Evolutionary conservation across 1,140 invertebrate species (phyloP), one percentile per base, ranked within the genome.

Genomic region (Aphaenogaster rudis): DNA sequence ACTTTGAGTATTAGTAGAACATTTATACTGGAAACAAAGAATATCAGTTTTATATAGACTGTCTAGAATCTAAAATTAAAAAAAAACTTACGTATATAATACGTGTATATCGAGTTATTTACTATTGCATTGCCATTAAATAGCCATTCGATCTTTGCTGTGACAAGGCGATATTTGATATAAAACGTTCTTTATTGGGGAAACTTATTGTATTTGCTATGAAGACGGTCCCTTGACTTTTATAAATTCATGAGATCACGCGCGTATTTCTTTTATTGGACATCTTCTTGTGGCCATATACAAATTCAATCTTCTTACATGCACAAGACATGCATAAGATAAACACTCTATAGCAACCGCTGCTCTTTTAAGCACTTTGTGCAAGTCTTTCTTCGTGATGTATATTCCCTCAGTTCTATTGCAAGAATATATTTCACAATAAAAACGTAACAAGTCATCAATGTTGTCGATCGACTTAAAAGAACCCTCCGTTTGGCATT

Each of bases 231-330:
- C 17, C 39, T 17, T 36, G 59, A 77, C 7, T 33, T 52, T 54
- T 79, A 64, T 21, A 39, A 57, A 63, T 36, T 45, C 2, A 33
- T 57, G 28, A 76, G 6, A 64, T 69, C 50, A 54, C 13, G 4
- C 59, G 28, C 61, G 57, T 42, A 52, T 80, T 80, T 52, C 36
- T 85, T 71, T 76, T 59, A 50, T 80, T 76, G 39, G 33, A 79
- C 52, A 66, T 85, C 45, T 13, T 69, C 39, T 11, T 7, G 64
- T 13, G 11, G 5, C 21, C 5, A 17, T 52, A 39, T 33, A 28
- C 5, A 80, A 67, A 52, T 80, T 36, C 1, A 28, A 64, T 67
- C 42, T 67, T n/a, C 17, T 80, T 80, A 48, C 28, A 48, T 36
- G 28, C 3, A 17, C 45, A 67, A 67, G n/a, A 21, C 21, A 45